Evolutionary conservation across 2,888 invertebrate genomes (phyloP), one percentile per base, ranked within the genome.

Genomic region (Plebejus anna): DNA sequence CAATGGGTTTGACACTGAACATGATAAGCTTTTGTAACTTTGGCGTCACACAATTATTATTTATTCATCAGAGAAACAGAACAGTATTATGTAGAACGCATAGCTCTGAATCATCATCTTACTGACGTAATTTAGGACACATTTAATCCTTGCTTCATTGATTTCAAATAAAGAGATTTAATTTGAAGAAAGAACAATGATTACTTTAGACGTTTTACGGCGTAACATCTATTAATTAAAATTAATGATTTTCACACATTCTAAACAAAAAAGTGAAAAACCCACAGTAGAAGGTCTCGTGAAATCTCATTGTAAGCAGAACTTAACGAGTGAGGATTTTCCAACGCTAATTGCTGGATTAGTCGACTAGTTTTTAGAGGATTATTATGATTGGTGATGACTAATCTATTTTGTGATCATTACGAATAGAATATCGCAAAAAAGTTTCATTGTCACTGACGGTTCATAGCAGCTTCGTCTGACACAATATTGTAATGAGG

Each of bases 301-400:
- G 9, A 28, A 36, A 66, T 36, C 66, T 66, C 32, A 32, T 66
- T 66, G 66, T 66, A 32, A 66, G 66, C 66, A 32, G 32, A 13
- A 28, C 28, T 59, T 66, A 13, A 32, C 4, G 32, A 66, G 66
- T 66, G 32, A 13, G 66, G 66, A 66, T 66, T 66, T 66, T 16
- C 66, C 13, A 1, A 32, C 11, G 1, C 5, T 61, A 66, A 32
- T 66, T 32, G 13, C 32, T 66, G 32, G 66, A 66, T 66, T 36
- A 36, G 66, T 5, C 11, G 66, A 32, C 32, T 66, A 66, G 66
- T 66, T 66, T 66, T 66, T 66, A 66, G 66, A 66, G 66, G 32
- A 66, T 13, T 13, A 66, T 28, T 28, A 2, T 11, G 61, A 22
- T 22, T 22, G 22, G 22, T 22, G 22, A 28, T 61, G 61, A 61